These are phyloP conservation scores for Piezodorus guildinii DNA, from an alignment of 1,140 invertebrate species.

Conservation along the genomic window DNA sequence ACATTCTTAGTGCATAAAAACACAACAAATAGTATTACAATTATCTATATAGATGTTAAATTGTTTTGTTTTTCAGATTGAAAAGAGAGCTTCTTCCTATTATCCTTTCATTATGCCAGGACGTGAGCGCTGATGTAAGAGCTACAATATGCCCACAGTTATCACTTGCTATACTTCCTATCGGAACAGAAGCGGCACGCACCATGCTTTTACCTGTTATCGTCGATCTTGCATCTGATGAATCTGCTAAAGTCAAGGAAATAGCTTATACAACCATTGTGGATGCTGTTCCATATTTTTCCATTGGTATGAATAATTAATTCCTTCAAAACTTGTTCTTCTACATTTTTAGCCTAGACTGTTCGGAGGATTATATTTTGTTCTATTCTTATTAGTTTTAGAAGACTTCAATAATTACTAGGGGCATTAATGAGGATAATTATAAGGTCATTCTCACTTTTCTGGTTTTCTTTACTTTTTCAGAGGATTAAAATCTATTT, in stretches of 20 bases:
- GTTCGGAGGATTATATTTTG: too few relatives aligned
- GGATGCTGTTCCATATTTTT: constrained; percentile 12
- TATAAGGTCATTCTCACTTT: too few relatives aligned
- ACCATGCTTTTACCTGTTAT: constrained; percentile 15
- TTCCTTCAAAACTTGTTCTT: background rate
- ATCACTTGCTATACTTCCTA: background rate
- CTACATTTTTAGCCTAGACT: too few relatives aligned
- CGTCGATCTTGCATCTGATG: constrained; percentile 23
- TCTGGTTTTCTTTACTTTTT: too few relatives aligned
- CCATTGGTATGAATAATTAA: constrained; percentile 2
- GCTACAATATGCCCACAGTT: constrained; percentile 18
- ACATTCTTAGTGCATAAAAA: too few relatives aligned
- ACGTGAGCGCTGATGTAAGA: constrained; percentile 20
- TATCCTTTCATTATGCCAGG: constrained; percentile 24
- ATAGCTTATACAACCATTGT: constrained; percentile 19
- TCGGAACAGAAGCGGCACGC: constrained; percentile 14
- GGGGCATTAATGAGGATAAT: too few relatives aligned
- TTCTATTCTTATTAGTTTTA: too few relatives aligned
- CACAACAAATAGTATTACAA: too few relatives aligned
- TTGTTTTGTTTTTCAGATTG: constrained; percentile 1
- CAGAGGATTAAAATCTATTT: too few relatives aligned
- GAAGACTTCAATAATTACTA: too few relatives aligned
- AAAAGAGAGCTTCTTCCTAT: constrained; percentile 23
- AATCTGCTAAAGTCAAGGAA: constrained; percentile 17
- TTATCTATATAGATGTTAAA: too few relatives aligned